A percentile compares a stretch with the other conserved stretches of the same genome.
These are phyloP conservation scores for Podabrus alpinus DNA, from an alignment of 2,888 invertebrate genomes.

Conservation along the genomic window DNA sequence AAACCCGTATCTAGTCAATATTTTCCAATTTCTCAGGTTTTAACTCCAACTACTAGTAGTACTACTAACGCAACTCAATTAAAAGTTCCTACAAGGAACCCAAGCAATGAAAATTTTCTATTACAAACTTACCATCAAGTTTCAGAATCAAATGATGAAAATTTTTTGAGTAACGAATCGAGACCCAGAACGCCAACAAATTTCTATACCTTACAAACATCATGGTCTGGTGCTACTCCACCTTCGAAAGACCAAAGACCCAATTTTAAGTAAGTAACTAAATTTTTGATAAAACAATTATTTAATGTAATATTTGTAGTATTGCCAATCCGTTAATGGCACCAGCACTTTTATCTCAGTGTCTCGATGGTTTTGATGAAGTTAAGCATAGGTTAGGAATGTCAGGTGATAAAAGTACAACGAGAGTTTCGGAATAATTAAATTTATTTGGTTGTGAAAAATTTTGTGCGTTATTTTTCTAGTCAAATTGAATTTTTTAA, in stretches of 20 bases:
- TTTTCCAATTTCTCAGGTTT: slow-evolving; percentile 33
- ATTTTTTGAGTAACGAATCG: background rate
- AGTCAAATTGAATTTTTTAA: background rate
- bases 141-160: background rate
- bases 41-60: background rate
- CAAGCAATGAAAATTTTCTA: background rate
- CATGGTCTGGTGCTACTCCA: slow-evolving; percentile 49
- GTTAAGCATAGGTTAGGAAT: slow-evolving; percentile 50
- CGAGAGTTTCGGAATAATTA: background rate
- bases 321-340: slow-evolving; percentile 25
- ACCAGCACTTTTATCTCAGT: slow-evolving; percentile 49
- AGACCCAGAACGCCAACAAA: slow-evolving; percentile 6
- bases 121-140: background rate
- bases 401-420: slow-evolving; percentile 29
- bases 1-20: slow-evolving; percentile 51
- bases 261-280: background rate
- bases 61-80: background rate
- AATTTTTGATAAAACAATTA: background rate
- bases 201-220: background rate
- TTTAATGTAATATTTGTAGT: background rate
- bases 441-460: background rate
- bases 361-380: slow-evolving; percentile 50
- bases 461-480: background rate
- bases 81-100: background rate
- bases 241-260: slow-evolving; percentile 42